These are phyloP conservation scores for Acholoe squamosa DNA, from an alignment of 2,888 invertebrate species.

Conservation along the genomic window DNA sequence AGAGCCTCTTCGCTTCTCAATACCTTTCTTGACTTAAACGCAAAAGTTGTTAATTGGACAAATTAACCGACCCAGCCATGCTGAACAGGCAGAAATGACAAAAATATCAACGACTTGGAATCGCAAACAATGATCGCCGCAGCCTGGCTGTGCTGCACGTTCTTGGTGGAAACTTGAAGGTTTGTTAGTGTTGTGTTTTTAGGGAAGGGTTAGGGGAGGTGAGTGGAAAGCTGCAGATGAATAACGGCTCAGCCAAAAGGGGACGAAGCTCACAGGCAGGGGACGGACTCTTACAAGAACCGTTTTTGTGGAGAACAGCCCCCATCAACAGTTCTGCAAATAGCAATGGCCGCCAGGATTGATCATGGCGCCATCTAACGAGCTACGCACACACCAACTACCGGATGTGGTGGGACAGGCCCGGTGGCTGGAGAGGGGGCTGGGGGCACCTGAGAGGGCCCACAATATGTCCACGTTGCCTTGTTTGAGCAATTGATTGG, in stretches of 20 bases:
- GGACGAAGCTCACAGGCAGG: neutral
- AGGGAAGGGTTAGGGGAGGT: neutral
- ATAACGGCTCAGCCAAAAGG: neutral
- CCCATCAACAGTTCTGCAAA: conserved; percentile 33
- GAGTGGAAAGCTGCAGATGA: neutral
- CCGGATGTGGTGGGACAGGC: conserved; percentile 17
- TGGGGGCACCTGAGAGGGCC: neutral
- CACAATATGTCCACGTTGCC: conserved; percentile 8
- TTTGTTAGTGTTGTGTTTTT: neutral
- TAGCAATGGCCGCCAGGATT: neutral
- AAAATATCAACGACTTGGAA: neutral
- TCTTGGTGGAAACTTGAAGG: neutral
- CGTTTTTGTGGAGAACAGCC: neutral
- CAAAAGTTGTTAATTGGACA: neutral
- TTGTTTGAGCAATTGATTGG: conserved; percentile 25
- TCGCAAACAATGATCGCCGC: neutral
- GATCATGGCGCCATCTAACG: neutral
- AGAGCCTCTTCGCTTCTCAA: neutral
- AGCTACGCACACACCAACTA: neutral
- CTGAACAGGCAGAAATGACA: neutral
- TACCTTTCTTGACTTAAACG: neutral
- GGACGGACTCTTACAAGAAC: neutral
- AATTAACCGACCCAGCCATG: neutral
- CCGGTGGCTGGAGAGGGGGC: neutral
- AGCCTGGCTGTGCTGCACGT: neutral